Percentiles rank a stretch among this genome's conserved stretches.
Conservation (phyloP, 2,797 vertebrate genomes). For the Peromyscus aztecus region DNA sequence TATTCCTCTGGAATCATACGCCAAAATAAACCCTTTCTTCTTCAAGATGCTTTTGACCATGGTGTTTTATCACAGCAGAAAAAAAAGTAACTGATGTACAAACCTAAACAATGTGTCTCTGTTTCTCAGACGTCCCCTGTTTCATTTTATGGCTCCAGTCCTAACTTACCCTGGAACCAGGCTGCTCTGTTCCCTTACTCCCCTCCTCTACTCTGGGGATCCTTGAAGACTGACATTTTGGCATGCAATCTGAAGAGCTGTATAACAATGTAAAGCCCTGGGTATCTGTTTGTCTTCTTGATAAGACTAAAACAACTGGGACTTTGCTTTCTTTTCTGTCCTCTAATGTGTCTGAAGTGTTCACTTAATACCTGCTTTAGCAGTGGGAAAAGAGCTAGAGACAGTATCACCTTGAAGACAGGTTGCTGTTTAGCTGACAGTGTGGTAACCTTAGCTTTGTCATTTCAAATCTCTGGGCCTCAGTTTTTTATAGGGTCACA, state of each 20-base stretch:
- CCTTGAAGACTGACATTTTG: background rate
- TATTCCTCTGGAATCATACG: background rate
- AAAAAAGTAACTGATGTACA: background rate
- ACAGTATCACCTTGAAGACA: background rate
- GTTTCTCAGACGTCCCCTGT: background rate
- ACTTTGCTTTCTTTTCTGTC: background rate
- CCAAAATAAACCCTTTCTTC: background rate
- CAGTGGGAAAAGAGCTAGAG: background rate
- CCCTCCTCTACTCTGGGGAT: background rate
- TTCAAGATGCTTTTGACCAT: background rate
- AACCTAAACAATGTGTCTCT: background rate
- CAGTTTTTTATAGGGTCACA: background rate
- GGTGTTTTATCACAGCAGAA: background rate
- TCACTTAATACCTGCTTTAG: background rate
- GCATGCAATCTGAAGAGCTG: background rate
- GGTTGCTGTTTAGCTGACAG: background rate
- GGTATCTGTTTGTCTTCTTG: background rate
- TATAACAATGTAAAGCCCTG: background rate
- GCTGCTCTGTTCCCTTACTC: background rate
- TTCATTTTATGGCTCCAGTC: slow-evolving; percentile 9
- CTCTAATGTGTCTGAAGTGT: background rate
- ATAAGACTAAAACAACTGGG: slow-evolving; percentile 28
- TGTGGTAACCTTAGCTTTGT: background rate
- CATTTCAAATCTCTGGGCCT: background rate
- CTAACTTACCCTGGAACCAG: slow-evolving; percentile 1